A percentile compares a stretch with the other conserved stretches of the same genome.
phyloP scores from a whole-genome alignment of 1,140 invertebrate species.

The Macrotrachela quadricornifera region DNA sequence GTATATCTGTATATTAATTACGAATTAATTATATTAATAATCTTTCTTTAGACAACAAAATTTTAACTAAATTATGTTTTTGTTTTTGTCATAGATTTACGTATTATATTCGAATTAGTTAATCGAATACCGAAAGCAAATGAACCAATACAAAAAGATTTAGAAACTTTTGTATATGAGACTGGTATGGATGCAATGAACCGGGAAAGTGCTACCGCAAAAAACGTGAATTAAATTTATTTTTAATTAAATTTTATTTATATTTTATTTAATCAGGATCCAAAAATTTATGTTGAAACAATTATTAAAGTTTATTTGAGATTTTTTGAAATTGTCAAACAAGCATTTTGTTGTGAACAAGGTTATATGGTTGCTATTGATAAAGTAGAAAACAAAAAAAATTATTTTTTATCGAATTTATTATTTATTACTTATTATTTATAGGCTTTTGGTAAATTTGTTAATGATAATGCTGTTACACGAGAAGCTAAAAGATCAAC shows the following conservation, averaged over 20 bases:
- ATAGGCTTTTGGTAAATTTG: conserved; percentile 74
- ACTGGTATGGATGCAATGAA: conserved; percentile 79
- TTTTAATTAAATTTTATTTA: not conserved
- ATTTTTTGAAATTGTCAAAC: conserved; percentile 73
- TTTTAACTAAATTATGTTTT: conserved; percentile 3
- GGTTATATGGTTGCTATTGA: conserved; percentile 88
- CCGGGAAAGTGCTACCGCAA: conserved; percentile 38
- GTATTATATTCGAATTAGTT: conserved; percentile 81
- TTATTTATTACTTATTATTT: no score
- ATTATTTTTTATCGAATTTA: no score
- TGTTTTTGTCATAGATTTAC: conserved; percentile 43
- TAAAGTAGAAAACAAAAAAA: conserved; percentile 40
- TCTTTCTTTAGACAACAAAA: conserved; percentile 14
- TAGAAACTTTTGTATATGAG: conserved; percentile 76
- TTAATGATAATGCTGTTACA: conserved; percentile 86
- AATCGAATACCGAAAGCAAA: conserved; percentile 76
- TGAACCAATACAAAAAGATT: conserved; percentile 56
- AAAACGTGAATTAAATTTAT: conserved; percentile 20
- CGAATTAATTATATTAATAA: conserved; percentile 81
- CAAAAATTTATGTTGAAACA: conserved; percentile 85
- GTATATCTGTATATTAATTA: no score
- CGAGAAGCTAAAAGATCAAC: conserved; percentile 62
- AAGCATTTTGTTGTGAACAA: conserved; percentile 83
- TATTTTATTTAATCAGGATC: conserved; percentile 50
- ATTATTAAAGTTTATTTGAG: conserved; percentile 95